These are phyloP conservation scores for Petrocephalus microphthalmus DNA, from an alignment of 2,113 vertebrate genomes.

Conservation along the genomic window DNA sequence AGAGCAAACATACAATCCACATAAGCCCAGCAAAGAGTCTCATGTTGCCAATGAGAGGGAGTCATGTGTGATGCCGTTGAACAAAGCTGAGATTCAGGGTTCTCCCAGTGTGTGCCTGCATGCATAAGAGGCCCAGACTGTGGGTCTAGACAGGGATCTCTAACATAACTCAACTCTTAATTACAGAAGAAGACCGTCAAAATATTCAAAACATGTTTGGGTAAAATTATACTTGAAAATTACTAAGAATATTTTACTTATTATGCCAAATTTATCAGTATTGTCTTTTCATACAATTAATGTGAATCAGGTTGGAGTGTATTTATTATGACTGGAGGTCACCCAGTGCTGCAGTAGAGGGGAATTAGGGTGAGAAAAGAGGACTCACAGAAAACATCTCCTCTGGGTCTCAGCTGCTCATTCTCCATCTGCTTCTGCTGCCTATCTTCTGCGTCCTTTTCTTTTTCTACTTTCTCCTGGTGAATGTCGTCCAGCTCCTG, in stretches of 20 bases:
- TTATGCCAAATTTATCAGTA: not conserved
- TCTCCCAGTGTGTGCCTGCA: not conserved
- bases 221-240: not conserved
- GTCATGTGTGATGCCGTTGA: not conserved
- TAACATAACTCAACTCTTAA: not conserved
- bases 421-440: conserved; percentile 38
- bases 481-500: conserved; percentile 31
- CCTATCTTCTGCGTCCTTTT: conserved; percentile 37
- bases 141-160: not conserved
- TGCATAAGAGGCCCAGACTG: not conserved
- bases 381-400: conserved; percentile 90
- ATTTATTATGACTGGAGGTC: not conserved
- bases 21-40: not conserved
- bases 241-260: not conserved
- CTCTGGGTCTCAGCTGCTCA: conserved; percentile 65
- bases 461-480: conserved; percentile 45
- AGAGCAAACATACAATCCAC: not conserved
- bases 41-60: not conserved
- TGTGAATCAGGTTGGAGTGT: not conserved
- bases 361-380: not conserved
- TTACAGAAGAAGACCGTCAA: not conserved
- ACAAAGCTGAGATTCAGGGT: not conserved
- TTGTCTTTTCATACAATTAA: not conserved
- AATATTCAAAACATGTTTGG: not conserved
- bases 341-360: not conserved